A percentile compares a stretch with the other conserved stretches of the same genome.
Evolutionary conservation across 2,888 invertebrate genomes (phyloP).

Genomic region (Therioaphis trifolii): DNA sequence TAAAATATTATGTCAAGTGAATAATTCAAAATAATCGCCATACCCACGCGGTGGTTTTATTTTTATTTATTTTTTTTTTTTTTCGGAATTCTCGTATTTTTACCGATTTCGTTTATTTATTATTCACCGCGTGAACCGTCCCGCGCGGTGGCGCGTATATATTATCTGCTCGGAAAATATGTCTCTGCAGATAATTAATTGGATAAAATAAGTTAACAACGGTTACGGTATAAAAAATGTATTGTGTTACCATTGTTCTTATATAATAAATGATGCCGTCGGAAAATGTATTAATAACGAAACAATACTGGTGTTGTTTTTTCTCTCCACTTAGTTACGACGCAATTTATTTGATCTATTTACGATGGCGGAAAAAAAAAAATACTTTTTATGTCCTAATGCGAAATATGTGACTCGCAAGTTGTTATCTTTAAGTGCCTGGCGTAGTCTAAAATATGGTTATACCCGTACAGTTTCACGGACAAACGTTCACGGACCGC

Average conservation of each 20-base stretch:
- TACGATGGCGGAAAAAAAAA: conserved; percentile 5
- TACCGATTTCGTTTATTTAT: conserved; percentile 42
- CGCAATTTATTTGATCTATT: conserved; percentile 41
- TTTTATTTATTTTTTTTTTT: no score
- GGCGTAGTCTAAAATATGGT: background rate
- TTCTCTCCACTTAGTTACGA: background rate
- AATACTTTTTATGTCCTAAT: conserved; percentile 7
- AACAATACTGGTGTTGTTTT: conserved; percentile 36
- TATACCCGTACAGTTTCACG: background rate
- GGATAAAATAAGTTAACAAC: conserved; percentile 46
- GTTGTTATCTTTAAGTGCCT: background rate
- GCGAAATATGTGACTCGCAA: background rate
- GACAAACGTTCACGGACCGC: background rate
- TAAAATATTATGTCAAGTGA: conserved; percentile 3
- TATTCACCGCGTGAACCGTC: conserved; percentile 27
- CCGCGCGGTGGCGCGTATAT: background rate
- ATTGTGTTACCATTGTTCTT: conserved; percentile 40
- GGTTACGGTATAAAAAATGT: conserved; percentile 5
- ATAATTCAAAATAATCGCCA: conserved; percentile 40
- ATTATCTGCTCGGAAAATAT: conserved; percentile 42
- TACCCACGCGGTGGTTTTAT: background rate
- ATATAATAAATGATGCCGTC: conserved; percentile 16
- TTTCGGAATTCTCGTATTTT: background rate
- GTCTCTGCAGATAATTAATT: conserved; percentile 48
- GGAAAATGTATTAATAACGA: conserved; percentile 32